Base-by-base conservation (phyloP, 1,140 invertebrate species). In the Neodiprion pinetum region DNA sequence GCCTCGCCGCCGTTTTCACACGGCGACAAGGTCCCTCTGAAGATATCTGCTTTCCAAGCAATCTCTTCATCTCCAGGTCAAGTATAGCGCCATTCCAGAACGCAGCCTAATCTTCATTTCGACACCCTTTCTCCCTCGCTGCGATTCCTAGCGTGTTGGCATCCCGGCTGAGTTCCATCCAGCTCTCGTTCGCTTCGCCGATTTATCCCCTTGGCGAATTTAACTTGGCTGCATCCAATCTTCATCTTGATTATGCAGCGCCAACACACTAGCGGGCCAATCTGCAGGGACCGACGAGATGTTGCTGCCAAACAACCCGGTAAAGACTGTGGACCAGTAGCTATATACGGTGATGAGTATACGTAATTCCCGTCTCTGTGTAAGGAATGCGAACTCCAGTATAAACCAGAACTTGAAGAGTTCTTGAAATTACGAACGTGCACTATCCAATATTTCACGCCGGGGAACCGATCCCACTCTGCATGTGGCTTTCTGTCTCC, bases 241-340 rank as follows among this genome's bases (percentile, higher is more conserved):
- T 82, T 85, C 80, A 83, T 83, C 83, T 82, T 79, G 81, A 84
- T 85, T 85, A 84, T 83, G 78, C 83, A 83, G 80, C 80, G 80
- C 79, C 82, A 84, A 83, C 72, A 40, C 2, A 75, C 72, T 75
- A 76, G 71, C 74, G 69, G 76, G 76, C 79, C 79, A 80, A 78
- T 78, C 80, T 78, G 65, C 72, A 77, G 75, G 73, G 67, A 71
- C 74, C 72, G 71, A 71, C 67, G 28, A 40, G 28, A 40, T 17
- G 53, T 61, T 61, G 66, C 75, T 84, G 83, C 83, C 82, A 84
- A 82, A 82, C 79, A 82, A 81, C 80, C 73, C 80, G 76, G 76
- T 83, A 82, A 83, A 83, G 76, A 48, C 70, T 28, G n/a, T 50
- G 28, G 28, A 40, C 28, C 28, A 40, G 28, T 40, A 40, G 28